These are phyloP conservation scores for Pungitius pungitius DNA, from an alignment of 2,113 vertebrate genomes.

Conservation along the genomic window DNA sequence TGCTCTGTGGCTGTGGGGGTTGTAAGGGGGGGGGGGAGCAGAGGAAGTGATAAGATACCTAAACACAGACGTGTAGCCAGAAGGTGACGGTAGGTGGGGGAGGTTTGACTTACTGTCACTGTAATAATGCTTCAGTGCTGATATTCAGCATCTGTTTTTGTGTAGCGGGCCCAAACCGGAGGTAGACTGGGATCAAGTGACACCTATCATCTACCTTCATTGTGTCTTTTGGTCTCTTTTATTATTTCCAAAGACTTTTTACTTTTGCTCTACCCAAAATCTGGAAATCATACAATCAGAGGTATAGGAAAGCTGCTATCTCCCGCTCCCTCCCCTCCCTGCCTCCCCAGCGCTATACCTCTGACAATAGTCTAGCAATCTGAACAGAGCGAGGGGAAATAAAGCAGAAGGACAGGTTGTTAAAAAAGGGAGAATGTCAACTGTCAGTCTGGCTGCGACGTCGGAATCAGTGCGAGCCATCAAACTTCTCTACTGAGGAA, in stretches of 20 bases:
- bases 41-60: conserved; percentile 39
- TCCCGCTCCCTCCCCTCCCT: conserved; percentile 25
- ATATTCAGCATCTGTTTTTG: background rate
- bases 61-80: conserved; percentile 41
- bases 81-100: conserved; percentile 25
- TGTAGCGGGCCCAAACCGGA: background rate
- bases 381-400: conserved; percentile 63
- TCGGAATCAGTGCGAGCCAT: conserved; percentile 76
- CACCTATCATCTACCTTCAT: conserved; percentile 7
- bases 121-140: background rate
- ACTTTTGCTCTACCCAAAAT: conserved; percentile 35
- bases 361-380: conserved; percentile 77
- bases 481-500: conserved; percentile 68
- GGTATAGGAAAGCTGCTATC: conserved; percentile 65
- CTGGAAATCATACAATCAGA: conserved; percentile 62
- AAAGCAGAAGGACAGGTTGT: conserved; percentile 75
- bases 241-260: conserved; percentile 16
- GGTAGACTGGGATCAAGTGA: conserved; percentile 2
- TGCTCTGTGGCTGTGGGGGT: conserved; percentile 28
- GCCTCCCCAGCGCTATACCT: conserved; percentile 46
- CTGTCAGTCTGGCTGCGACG: conserved; percentile 80
- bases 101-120: background rate
- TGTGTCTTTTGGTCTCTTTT: conserved; percentile 29
- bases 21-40: background rate
- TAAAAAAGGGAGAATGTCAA: conserved; percentile 84